Base-by-base conservation (phyloP, 2,113 vertebrate genomes). In the Seriola quinqueradiata region DNA sequence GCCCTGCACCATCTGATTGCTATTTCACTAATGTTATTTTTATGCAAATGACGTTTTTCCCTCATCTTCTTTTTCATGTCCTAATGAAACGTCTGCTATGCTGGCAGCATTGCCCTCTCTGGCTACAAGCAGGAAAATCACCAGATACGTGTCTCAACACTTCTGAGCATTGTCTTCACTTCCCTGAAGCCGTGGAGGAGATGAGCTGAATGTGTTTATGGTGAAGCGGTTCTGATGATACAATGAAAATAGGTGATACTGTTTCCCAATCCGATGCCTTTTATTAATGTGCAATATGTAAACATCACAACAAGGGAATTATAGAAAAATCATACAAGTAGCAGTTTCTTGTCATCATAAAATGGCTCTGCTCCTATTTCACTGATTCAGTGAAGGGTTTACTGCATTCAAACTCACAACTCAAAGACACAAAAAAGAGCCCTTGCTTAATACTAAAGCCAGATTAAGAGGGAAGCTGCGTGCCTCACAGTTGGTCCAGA, bases 21-120 rank as follows among this genome's bases (percentile, higher is more conserved):
- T 85, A 75, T 87, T 90, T 92, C 71, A 84, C 76, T 90, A 83
- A 90, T 90, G 85, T 83, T 76, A 90, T 93, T 93, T 93, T 93
- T 84, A 93, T 93, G 92, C 91, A 92, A 92, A 94, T 94, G 55
- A 4, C 0, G 19, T 65, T 89, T 81, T 74, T 40, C 21, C 14
- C 6, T 74, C 32, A 32, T 82, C 70, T 78, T 68, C 42, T 75
- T 73, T 85, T 77, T 82, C 69, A 79, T 78, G 40, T 88, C 54
- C 75, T 84, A 82, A 91, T 87, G 81, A 82, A 91, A 79, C 1
- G 34, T 70, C 68, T 68, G 79, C 64, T 74, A 38, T 82, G 48
- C 44, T 71, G 54, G 32, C 69, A 76, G 74, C 8, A 4, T 70
- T 77, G 54, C 64, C 63, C 70, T 48, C 75, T 38, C 42, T 50